Conservation (phyloP, 2,888 invertebrate genomes). For the Macaria liturata region DNA sequence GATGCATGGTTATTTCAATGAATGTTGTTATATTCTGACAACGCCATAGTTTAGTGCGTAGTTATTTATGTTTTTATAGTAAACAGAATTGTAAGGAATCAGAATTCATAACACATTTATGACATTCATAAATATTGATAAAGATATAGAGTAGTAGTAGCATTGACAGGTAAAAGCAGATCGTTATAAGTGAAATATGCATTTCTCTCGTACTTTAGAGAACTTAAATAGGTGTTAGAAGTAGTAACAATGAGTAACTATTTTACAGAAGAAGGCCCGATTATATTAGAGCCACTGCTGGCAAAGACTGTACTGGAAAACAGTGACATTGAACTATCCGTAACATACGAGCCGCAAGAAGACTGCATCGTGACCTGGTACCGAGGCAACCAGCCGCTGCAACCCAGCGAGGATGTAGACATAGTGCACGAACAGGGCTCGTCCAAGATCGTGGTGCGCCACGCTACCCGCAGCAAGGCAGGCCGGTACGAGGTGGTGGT, state of each 20-base stretch:
- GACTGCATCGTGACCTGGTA: constrained; percentile 92
- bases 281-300: constrained; percentile 90
- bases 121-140: too few species aligned
- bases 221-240: too few species aligned
- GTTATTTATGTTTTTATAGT: too few species aligned
- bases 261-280: constrained; percentile 79
- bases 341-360: constrained; percentile 88
- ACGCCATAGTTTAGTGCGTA: too few species aligned
- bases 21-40: too few species aligned
- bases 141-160: too few species aligned
- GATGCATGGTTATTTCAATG: constrained; percentile 56
- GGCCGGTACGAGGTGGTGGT: constrained; percentile 95
- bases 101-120: too few species aligned
- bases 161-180: too few species aligned
- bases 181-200: too few species aligned
- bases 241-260: constrained; percentile 46
- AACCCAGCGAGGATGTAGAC: constrained; percentile 83
- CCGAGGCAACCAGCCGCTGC: constrained; percentile 91
- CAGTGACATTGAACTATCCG: constrained; percentile 86
- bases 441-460: constrained; percentile 86
- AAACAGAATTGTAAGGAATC: too few species aligned
- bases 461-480: constrained; percentile 88
- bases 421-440: constrained; percentile 84
- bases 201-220: too few species aligned
- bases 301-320: constrained; percentile 88